Conservation (phyloP, 1,140 invertebrate genomes). For the Drosophila ercepeae region DNA sequence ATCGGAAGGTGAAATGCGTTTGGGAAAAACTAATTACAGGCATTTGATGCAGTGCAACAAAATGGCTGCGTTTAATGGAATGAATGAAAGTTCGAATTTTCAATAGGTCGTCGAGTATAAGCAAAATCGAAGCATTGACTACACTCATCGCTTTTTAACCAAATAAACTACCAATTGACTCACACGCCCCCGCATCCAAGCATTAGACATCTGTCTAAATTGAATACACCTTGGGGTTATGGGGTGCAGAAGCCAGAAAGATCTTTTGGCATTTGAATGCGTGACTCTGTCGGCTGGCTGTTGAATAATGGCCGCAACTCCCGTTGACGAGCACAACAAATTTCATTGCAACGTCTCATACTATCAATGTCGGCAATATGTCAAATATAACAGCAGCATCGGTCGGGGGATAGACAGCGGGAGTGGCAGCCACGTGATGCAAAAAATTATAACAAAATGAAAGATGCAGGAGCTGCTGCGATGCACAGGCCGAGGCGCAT, state of each 20-base stretch:
- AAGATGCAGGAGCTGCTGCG: slow-evolving; percentile 38
- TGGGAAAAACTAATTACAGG: slow-evolving; percentile 53
- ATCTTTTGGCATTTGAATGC: slow-evolving; percentile 34
- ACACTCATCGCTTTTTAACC: neutral
- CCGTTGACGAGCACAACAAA: slow-evolving; percentile 77
- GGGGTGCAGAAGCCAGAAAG: neutral
- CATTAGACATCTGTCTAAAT: slow-evolving; percentile 13
- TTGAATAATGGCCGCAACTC: slow-evolving; percentile 63
- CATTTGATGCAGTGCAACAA: slow-evolving; percentile 45
- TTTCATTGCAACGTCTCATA: slow-evolving; percentile 75
- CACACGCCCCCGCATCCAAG: slow-evolving; percentile 5
- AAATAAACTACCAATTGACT: neutral
- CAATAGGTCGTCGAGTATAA: neutral
- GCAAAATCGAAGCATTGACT: neutral
- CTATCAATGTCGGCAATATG: slow-evolving; percentile 80
- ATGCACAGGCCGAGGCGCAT: slow-evolving; percentile 48
- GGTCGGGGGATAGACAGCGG: slow-evolving; percentile 17
- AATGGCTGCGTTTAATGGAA: slow-evolving; percentile 18
- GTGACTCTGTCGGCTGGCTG: slow-evolving; percentile 30
- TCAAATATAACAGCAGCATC: slow-evolving; percentile 68
- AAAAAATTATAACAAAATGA: slow-evolving; percentile 46
- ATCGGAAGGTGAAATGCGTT: slow-evolving; percentile 53
- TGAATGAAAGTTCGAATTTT: slow-evolving; percentile 1
- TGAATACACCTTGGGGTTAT: slow-evolving; percentile 9
- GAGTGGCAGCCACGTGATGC: slow-evolving; percentile 64